Base-by-base conservation (phyloP, 2,888 invertebrate species). In the Penaeus monodon region DNA sequence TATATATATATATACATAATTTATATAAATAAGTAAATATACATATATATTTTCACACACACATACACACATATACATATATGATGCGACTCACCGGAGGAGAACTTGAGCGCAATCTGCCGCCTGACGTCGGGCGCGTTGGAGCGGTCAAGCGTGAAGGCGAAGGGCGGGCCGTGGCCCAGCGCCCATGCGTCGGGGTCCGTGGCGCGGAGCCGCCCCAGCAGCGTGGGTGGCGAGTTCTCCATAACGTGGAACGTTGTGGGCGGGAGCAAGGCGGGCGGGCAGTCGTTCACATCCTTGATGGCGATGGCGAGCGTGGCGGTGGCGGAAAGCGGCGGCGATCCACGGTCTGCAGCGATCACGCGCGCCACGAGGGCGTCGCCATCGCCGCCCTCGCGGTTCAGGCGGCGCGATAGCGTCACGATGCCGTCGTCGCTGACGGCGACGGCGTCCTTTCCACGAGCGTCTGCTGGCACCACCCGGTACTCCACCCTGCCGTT, bases 131-230 rank as follows among this genome's bases (percentile, higher is more conserved):
- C 44, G 27, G 57, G 49, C 22, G 80, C 63, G 49, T 63, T 85
- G 70, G 20, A 33, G 57, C 44, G 29, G 33, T 80, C 79, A 24
- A 85, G 79, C 33, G 73, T 81, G 57, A 85, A 57, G 70, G 68
- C 81, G 81, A 85, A 85, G 57, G 85, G 85, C 7, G 85, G 85
- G 0, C 85, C 85, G 74, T 85, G 85, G 44, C 85, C 85, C 24
- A 85, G 33, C 63, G 80, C 57, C 85, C 85, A 85, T 29, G 81
- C 85, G 73, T 85, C 85, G 44, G 66, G 63, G 76, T 85, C 85
- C 14, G 80, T 85, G 24, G 81, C 85, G 27, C 49, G 29, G n/a
- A 85, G 57, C 38, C 44, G 49, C n/a, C 85, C 85, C 17, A 85
- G 66, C 73, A 68, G 44, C 49, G n/a, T 57, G 17, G 57, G 77